Base-by-base conservation (phyloP, 1,140 invertebrate species). In the Gryon sp. region DNA sequence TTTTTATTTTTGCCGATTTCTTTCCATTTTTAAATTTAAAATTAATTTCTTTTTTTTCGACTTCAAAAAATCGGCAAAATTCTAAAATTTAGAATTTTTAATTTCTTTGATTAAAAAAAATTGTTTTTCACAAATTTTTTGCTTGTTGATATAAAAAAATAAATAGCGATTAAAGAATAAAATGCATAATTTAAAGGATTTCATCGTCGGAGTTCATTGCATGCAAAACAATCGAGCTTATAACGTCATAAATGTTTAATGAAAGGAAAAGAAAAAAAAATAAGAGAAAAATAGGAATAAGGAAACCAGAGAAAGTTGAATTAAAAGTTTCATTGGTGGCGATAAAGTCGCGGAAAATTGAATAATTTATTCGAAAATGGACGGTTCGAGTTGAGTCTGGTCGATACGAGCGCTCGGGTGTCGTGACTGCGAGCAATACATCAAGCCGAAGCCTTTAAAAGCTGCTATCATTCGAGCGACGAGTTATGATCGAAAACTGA, bases 281-380 rank as follows among this genome's bases (percentile, higher is more conserved):
- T 8, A 20, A 53, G 14, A 34, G 32, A 34, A 34, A 12, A 34
- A 34, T 5, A 55, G 50, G 41, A 57, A 53, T 28, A 38, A 46
- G 50, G 36, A 55, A 55, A 57, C 57, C 46, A 26, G 30, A 28
- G 15, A 30, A 57, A 57, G 40, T 68, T 57, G 22, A 28, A 57
- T 36, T 11, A 53, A 55, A 53, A 53, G 48, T 68, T 55, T 55
- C 20, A 14, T 46, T n/a, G 41, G 22, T 11, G 22, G 12, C 24
- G 50, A 11, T 26, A 22, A 55, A 46, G 40, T 55, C 62, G 40
- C n/a, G 55, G 55, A 52, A 60, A 70, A 70, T 52, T 70, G 55
- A 70, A 70, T 70, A 53, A 70, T 70, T 70, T 70, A 70, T 70
- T 62, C 20, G 20, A 52, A 68, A n/a, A n/a, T n/a, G n/a, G n/a